Base-by-base conservation (phyloP, 1,140 invertebrate species). In the Drosophila obscura region DNA sequence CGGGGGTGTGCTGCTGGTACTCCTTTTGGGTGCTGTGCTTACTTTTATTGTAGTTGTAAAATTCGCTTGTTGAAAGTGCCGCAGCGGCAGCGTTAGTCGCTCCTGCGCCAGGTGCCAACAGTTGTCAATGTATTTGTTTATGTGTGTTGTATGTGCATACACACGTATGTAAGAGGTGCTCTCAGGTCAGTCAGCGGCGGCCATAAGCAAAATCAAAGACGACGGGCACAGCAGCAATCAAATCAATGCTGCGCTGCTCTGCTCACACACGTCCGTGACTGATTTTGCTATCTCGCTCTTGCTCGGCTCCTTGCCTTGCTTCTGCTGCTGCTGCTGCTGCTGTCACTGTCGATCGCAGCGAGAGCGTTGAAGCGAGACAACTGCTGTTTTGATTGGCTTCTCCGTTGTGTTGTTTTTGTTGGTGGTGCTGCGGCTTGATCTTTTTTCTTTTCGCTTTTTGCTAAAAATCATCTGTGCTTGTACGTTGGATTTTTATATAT, bases 381-480 rank as follows among this genome's bases (percentile, higher is more conserved):
- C 84, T 88, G 84, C 84, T 88, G 84, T 68, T 88, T 88, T 88
- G 84, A 88, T 88, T 88, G 84, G 79, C 83, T 83, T 79, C 71
- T 62, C 60, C 15, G 64, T 63, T 50, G 44, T 69, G 55, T 39
- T 68, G 58, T 50, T 76, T 59, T 58, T 74, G 49, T 77, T 82
- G 65, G 61, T 82, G 65, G 61, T 77, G 71, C 64, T 79, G 67
- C 50, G 85, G 81, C 75, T 78, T 82, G 78, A 88, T 85, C 74
- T 87, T 88, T 84, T 87, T 82, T 72, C 69, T 84, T 84, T 82
- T 85, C 75, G 74, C 63, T 83, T 85, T 85, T 87, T 87, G 83
- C 83, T 87, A 88, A 88, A 87, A 89, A 88, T 88, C 83, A 88
- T 88, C 83, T 80, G 84, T 83, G 84, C 77, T 87, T 77, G 79